Percentiles rank a stretch among this genome's conserved stretches.
phyloP scores from a whole-genome alignment of 2,797 vertebrate species.

The Serranus cabrilla region DNA sequence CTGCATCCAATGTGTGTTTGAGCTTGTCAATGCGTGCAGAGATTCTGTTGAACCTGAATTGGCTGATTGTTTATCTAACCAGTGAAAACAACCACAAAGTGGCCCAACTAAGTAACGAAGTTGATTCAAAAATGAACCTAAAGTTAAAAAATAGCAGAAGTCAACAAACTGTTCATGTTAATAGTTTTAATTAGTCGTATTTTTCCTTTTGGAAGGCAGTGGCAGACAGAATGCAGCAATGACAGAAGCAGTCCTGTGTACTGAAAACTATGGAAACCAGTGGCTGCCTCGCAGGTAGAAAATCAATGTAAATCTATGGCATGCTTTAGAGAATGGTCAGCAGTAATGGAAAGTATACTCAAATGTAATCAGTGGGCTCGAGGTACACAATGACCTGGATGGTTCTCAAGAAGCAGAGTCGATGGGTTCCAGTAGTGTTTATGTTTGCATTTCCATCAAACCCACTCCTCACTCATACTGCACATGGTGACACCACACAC shows the following conservation, averaged over 20 bases:
- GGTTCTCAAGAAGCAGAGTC: conserved; percentile 3
- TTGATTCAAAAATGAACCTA: no score
- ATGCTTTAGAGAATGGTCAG: conserved; percentile 10
- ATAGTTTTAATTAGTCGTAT: no score
- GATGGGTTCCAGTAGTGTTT: conserved; percentile 3
- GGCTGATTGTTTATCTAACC: no score
- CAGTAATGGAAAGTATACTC: conserved; percentile 26
- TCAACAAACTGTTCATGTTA: no score
- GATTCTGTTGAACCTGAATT: no score
- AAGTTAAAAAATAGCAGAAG: no score
- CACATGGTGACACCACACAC: not conserved
- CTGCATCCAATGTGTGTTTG: no score
- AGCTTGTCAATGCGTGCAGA: no score
- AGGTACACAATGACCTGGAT: not conserved
- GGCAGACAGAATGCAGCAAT: not conserved
- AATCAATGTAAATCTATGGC: conserved; percentile 19
- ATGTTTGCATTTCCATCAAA: not conserved
- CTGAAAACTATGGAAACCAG: conserved; percentile 5
- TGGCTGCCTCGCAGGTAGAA: not conserved
- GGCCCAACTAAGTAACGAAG: no score
- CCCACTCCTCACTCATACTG: not conserved
- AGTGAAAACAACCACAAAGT: no score
- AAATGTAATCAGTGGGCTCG: conserved; percentile 15
- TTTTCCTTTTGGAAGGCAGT: not conserved
- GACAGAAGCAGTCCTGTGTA: not conserved